phyloP scores from a whole-genome alignment of 2,888 invertebrate species.

The Synergus itoensis region DNA sequence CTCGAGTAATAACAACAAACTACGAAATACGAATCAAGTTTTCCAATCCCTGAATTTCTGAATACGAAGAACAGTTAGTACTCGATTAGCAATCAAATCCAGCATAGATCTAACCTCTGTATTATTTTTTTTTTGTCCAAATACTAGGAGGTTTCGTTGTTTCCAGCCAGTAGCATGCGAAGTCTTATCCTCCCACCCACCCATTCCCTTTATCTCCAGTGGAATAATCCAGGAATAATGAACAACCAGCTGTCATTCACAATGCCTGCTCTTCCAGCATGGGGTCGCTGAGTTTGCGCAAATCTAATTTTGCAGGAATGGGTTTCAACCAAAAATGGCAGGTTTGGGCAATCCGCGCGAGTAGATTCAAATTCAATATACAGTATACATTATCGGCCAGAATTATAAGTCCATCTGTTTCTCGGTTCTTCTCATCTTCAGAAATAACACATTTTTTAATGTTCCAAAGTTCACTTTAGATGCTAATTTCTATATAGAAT shows the following conservation, averaged over 20 bases:
- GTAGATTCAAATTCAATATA: too few species aligned
- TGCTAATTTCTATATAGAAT: too few species aligned
- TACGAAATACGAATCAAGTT: constrained; percentile 16
- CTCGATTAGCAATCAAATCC: constrained; percentile 1
- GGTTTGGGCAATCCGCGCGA: neutral
- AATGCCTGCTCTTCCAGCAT: constrained; percentile 67
- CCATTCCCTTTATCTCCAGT: constrained; percentile 51
- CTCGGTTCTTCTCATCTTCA: too few species aligned
- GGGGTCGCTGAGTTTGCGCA: constrained; percentile 51
- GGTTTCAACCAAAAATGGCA: neutral
- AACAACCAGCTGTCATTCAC: constrained; percentile 75
- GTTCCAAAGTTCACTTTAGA: too few species aligned
- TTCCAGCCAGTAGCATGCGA: constrained; percentile 49
- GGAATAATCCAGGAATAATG: constrained; percentile 76
- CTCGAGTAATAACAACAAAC: constrained; percentile 22
- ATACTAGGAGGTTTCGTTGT: constrained; percentile 52
- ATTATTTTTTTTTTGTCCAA: constrained; percentile 33
- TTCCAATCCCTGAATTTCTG: neutral
- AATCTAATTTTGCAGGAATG: constrained; percentile 20
- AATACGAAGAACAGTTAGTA: neutral
- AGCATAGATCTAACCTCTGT: neutral
- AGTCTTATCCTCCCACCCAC: constrained; percentile 48
- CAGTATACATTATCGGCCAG: too few species aligned
- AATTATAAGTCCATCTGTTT: neutral
- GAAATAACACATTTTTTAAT: too few species aligned